Percentiles rank a stretch among this genome's conserved stretches.
Evolutionary conservation across 1,140 invertebrate species (phyloP).

Genomic region (Fopius arisanus): DNA sequence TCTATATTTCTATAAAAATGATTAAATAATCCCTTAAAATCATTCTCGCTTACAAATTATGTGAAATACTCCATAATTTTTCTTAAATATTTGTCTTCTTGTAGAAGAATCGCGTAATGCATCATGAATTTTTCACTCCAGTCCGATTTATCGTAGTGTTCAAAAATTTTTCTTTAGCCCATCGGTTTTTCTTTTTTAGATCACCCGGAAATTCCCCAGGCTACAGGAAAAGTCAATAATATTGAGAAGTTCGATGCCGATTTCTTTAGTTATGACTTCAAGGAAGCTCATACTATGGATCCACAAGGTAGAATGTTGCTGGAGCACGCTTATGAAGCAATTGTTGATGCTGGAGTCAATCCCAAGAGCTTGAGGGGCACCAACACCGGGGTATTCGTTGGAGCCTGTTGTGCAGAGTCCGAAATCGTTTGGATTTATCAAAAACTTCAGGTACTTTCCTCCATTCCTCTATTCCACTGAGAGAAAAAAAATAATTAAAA

Average conservation of each 20-base stretch:
- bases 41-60: no score
- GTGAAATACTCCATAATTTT: no score
- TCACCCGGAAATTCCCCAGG: conserved; percentile 74
- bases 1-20: no score
- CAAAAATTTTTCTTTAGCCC: no score
- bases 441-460: conserved; percentile 62
- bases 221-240: conserved; percentile 82
- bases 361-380: conserved; percentile 69
- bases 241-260: conserved; percentile 83
- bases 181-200: conserved; percentile 50
- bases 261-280: conserved; percentile 83
- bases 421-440: conserved; percentile 76
- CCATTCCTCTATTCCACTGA: background rate
- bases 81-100: no score
- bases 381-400: conserved; percentile 84
- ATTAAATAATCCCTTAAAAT: no score
- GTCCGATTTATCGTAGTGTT: no score
- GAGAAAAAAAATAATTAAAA: no score
- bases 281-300: conserved; percentile 88
- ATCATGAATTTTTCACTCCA: no score
- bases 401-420: conserved; percentile 80
- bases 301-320: conserved; percentile 86
- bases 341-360: conserved; percentile 82
- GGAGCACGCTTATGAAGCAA: conserved; percentile 85
- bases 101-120: no score